phyloP scores from a whole-genome alignment of 2,797 vertebrate species.

The Acrocephalus scirpaceus region DNA sequence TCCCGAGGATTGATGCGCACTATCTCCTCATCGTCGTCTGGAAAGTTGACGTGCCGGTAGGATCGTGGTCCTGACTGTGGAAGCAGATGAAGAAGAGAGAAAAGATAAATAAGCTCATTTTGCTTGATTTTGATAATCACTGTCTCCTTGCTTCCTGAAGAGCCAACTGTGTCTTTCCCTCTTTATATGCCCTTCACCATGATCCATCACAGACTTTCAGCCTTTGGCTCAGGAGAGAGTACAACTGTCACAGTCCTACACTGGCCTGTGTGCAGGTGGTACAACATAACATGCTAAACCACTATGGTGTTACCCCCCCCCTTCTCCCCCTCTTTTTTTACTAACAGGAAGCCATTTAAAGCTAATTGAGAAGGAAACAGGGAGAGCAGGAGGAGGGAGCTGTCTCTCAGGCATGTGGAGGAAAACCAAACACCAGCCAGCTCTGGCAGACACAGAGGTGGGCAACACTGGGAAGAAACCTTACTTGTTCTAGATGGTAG shows the following conservation, averaged over 20 bases:
- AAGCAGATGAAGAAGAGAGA: background rate
- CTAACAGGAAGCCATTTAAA: background rate
- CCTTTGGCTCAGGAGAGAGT: background rate
- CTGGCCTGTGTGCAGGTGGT: rapidly evolving
- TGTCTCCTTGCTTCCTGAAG: background rate
- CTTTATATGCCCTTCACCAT: rapidly evolving
- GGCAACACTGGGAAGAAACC: background rate
- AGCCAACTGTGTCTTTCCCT: background rate
- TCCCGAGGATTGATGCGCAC: slow-evolving; percentile 97
- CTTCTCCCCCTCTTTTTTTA: background rate
- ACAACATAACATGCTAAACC: background rate
- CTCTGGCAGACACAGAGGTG: background rate
- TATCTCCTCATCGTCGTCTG: slow-evolving; percentile 93
- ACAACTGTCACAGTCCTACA: background rate
- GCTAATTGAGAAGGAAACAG: background rate
- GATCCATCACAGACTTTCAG: background rate
- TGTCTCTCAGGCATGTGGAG: background rate
- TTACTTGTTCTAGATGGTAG: slow-evolving; percentile 93
- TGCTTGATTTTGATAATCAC: too few species aligned
- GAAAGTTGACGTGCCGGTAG: slow-evolving; percentile 89
- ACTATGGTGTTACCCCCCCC: too few species aligned
- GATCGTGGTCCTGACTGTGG: slow-evolving; percentile 82
- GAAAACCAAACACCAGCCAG: background rate
- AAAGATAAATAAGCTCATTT: background rate
- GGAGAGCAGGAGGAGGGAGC: background rate